Conservation (phyloP, 1,140 invertebrate genomes). For the Lanistes nyassanus region DNA sequence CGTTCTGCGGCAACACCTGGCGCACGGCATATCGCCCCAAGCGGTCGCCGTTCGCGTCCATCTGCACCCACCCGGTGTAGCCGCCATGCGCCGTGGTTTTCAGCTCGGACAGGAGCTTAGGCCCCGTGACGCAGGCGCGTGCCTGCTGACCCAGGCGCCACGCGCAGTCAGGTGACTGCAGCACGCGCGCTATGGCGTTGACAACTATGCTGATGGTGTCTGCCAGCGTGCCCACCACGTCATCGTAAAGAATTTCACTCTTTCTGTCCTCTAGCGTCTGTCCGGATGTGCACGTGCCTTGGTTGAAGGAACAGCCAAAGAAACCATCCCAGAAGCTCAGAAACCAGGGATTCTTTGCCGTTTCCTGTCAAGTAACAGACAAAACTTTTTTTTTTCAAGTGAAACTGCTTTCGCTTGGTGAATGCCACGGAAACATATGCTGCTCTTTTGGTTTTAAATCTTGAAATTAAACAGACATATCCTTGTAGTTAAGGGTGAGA, state of each 20-base stretch:
- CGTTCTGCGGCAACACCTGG: background rate
- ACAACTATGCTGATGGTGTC: conserved; percentile 87
- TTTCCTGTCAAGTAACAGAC: no score
- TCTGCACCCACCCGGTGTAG: conserved; percentile 23
- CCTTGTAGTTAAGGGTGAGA: no score
- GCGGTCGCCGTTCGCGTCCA: conserved; percentile 33
- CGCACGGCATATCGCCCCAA: conserved; percentile 26
- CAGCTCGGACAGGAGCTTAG: conserved; percentile 28
- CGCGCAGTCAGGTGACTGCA: conserved; percentile 12
- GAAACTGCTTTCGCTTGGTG: no score
- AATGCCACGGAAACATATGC: no score
- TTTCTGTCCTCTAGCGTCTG: background rate
- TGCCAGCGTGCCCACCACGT: conserved; percentile 33
- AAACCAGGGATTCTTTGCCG: conserved; percentile 47
- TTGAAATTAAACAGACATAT: no score
- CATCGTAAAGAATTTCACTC: background rate
- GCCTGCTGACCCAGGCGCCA: background rate
- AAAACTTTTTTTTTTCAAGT: no score
- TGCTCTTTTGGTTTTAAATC: no score
- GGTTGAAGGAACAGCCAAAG: conserved; percentile 25
- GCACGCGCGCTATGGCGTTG: conserved; percentile 73
- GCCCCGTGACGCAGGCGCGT: conserved; percentile 31
- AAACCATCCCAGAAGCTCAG: conserved; percentile 39
- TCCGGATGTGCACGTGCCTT: background rate
- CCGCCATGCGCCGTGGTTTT: conserved; percentile 22